Evolutionary conservation across 2,797 vertebrate species (phyloP).

Genomic region (Urophycis tenuis): DNA sequence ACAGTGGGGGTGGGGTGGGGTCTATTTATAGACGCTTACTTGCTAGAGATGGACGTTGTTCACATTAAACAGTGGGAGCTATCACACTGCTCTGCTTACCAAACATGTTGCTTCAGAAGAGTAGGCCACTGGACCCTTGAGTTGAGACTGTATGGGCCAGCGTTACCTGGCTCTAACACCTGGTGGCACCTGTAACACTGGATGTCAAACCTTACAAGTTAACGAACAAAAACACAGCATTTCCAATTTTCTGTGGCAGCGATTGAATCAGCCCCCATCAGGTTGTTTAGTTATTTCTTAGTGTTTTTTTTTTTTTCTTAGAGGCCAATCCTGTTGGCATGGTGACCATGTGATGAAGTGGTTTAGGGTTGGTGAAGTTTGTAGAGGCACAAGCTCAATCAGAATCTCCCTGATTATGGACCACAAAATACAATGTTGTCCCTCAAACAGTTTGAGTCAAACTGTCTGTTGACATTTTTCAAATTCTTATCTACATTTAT

Average conservation of each 20-base stretch:
- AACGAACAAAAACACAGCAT: too few species aligned
- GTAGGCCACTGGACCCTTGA: too few species aligned
- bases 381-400: neutral
- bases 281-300: neutral
- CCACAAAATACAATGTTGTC: too few species aligned
- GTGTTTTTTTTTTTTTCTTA: neutral
- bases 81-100: neutral
- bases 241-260: conserved; percentile 21
- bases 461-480: too few species aligned
- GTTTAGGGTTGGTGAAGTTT: neutral
- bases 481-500: neutral
- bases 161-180: too few species aligned
- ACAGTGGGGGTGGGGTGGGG: neutral
- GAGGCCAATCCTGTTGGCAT: neutral
- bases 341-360: neutral
- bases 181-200: too few species aligned
- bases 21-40: conserved; percentile 40
- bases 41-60: conserved; percentile 1
- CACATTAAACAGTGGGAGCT: neutral
- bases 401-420: neutral
- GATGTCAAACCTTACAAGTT: too few species aligned
- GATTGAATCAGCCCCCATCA: conserved; percentile 4
- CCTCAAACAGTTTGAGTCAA: too few species aligned
- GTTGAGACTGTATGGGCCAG: too few species aligned
- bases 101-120: neutral